Evolutionary conservation across 2,797 vertebrate genomes (phyloP).

Genomic region (Valencia hispanica): DNA sequence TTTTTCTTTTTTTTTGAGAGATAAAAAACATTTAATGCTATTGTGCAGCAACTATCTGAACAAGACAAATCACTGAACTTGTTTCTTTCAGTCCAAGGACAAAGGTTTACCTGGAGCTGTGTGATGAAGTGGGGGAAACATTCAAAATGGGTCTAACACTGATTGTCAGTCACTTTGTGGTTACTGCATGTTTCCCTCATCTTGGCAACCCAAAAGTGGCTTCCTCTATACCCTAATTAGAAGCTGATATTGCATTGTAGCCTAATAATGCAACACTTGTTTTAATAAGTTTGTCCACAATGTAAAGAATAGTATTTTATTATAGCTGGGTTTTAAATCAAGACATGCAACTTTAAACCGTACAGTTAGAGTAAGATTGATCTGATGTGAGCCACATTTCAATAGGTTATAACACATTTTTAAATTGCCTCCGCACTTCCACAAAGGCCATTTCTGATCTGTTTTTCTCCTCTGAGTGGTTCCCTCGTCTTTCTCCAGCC

Average conservation of each 20-base stretch:
- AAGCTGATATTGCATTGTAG: constrained; percentile 17
- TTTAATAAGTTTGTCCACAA: constrained; percentile 6
- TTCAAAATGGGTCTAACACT: constrained; percentile 16
- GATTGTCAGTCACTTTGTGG: constrained; percentile 16
- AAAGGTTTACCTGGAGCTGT: constrained; percentile 31
- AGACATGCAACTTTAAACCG: background rate
- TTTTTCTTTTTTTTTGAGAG: background rate
- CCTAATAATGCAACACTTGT: constrained; percentile 12
- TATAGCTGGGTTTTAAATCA: constrained; percentile 1
- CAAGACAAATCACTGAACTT: constrained; percentile 23
- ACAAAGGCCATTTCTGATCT: constrained; percentile 19
- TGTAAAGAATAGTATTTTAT: background rate
- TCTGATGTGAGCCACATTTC: background rate
- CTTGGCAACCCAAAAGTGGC: constrained; percentile 15
- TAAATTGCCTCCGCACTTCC: constrained; percentile 7
- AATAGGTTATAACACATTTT: constrained; percentile 9
- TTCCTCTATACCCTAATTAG: constrained; percentile 15
- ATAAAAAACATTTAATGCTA: constrained; percentile 9
- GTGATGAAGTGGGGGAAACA: constrained; percentile 42
- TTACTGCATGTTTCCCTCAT: constrained; percentile 29
- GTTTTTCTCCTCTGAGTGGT: constrained; percentile 43
- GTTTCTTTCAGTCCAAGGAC: constrained; percentile 15
- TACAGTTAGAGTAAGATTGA: background rate
- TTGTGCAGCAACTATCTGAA: constrained; percentile 7
- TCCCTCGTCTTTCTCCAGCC: constrained; percentile 31